Base-by-base conservation (phyloP, 1,140 invertebrate genomes). In the Drosophila pseudoananassae region DNA sequence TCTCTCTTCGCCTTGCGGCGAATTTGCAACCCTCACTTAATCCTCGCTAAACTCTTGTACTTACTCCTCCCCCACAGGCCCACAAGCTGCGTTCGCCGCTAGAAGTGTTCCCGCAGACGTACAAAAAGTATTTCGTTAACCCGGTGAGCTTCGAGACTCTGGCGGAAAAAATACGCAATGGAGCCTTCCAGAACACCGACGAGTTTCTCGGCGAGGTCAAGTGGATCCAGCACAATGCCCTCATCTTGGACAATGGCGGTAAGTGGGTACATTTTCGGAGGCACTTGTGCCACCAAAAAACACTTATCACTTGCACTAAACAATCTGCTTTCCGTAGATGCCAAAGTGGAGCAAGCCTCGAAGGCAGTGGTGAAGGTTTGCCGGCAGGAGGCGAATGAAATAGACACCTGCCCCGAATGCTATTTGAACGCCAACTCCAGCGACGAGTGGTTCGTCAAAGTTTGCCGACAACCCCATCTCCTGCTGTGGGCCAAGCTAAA, bases 221-320 rank as follows among this genome's bases (percentile, higher is more conserved):
- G 90, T 98, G 97, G 97, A 96, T 99, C 78, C 93, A 97, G 47
- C 97, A 98, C 90, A 98, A 98, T 96, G 97, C 92, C 95, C 97
- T 80, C 94, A 89, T 91, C 17, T 36, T 98, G 36, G 98, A 96
- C 80, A 97, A 97, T 92, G 96, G 97, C 81, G 94, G 97, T 98
- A 93, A 93, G 94, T 93, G 52, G 2, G 12, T 27, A 27, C 25
- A 6, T 27, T 27, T 6, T 23, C 6, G 38, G 0, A 43, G 20
- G 0, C 20, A 33, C 0, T 40, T 12, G 6, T 17, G 8, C 8
- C 9, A 3, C 8, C 7, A 9, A 31, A 31, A 27, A 27, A 6
- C 25, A 27, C 25, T 27, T 5, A 27, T 27, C 25, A 1, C 12
- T 10, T 40, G 5, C 1, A 40, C 15, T 96, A 92, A 92, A 69